Base-by-base conservation (phyloP, 2,113 vertebrate species). In the Clarias magur region DNA sequence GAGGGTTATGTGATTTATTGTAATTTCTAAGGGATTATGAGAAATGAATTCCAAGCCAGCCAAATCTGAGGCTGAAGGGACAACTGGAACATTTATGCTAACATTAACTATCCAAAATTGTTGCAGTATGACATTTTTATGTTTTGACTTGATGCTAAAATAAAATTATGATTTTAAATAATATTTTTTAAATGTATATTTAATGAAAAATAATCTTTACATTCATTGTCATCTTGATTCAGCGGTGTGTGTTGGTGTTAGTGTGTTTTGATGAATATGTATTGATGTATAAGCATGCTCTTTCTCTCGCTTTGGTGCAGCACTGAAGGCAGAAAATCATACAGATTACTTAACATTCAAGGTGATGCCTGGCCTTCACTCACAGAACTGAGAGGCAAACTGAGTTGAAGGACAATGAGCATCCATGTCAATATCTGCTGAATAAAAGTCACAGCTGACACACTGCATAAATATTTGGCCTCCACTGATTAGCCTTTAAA, bases 301-400 rank as follows among this genome's bases (percentile, higher is more conserved):
- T 16, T n/a, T n/a, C 30, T 42, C 57, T 81, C 15, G 25, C 11
- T 82, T 56, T 21, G 78, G 13, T 63, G 56, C 54, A 73, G 23
- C 65, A 30, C 54, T 72, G 85, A 81, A 81, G 85, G 59, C 79
- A 62, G 79, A 60, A 82, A 82, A 86, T 72, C 78, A 73, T 82
- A 82, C 42, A 15, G 85, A 82, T 73, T 82, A 67, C 67, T 86
- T 86, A 82, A 82, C 79, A 86, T 86, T 82, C 85, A 38, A 23
- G 25, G 67, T 82, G 56, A 72, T 73, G 63, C 65, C 79, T 72
- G 34, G 65, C 79, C 56, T 42, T 82, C 54, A 57, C 42, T 80
- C 85, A 53, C 30, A 57, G 65, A 60, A 65, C 85, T 60, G 63
- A 82, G 53, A 68, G 65, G 34, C 23, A 86, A 86, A 78, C 27